Evolutionary conservation across 2,113 vertebrate species (phyloP).

Genomic region (Euleptes europaea): DNA sequence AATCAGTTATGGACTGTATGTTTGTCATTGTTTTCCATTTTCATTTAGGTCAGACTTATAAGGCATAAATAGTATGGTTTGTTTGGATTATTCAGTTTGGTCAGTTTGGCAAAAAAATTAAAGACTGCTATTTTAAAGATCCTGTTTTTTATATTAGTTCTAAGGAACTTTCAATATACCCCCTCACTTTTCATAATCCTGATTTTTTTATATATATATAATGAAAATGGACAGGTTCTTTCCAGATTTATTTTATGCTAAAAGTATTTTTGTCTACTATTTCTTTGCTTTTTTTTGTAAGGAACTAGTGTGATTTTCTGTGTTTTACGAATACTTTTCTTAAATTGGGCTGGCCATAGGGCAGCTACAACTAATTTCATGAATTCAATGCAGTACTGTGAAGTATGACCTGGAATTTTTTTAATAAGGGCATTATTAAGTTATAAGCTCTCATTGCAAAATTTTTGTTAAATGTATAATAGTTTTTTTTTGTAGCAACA

Average conservation of each 20-base stretch:
- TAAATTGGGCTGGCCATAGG: neutral
- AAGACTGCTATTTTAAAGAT: slow-evolving; percentile 21
- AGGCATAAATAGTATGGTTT: neutral
- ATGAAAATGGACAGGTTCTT: slow-evolving; percentile 4
- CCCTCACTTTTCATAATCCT: slow-evolving; percentile 31
- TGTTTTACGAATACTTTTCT: slow-evolving; percentile 21
- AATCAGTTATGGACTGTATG: slow-evolving; percentile 11
- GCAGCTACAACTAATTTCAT: neutral
- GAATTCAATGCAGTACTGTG: neutral
- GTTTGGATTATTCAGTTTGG: slow-evolving; percentile 36
- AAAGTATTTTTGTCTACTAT: slow-evolving; percentile 18
- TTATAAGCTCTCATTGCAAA: neutral
- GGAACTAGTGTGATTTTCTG: neutral
- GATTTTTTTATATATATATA: slow-evolving; percentile 36
- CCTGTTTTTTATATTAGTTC: slow-evolving; percentile 35
- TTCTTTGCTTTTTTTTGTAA: slow-evolving; percentile 24
- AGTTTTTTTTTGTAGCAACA: neutral
- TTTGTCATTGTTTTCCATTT: slow-evolving; percentile 30
- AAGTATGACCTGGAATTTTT: neutral
- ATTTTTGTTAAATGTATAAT: neutral
- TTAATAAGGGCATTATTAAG: neutral
- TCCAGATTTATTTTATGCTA: slow-evolving; percentile 32
- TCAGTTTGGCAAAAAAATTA: slow-evolving; percentile 42
- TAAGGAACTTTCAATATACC: slow-evolving; percentile 1
- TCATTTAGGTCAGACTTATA: slow-evolving; percentile 33